Percentiles rank a stretch among this genome's conserved stretches.
Evolutionary conservation across 2,888 invertebrate genomes (phyloP).

Genomic region (Clunio marinus): DNA sequence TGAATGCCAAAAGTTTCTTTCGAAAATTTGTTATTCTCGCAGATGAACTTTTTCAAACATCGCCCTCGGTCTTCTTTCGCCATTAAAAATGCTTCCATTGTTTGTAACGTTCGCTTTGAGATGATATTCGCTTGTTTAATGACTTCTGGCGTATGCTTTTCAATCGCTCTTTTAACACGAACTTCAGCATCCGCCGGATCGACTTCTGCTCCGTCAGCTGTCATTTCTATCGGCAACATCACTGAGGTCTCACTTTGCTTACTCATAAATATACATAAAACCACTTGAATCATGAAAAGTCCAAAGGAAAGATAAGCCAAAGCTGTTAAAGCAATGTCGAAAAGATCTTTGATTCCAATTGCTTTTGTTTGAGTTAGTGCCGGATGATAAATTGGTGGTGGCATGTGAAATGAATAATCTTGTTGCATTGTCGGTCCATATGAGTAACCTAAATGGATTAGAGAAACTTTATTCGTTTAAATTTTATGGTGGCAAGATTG

Average conservation of each 20-base stretch:
- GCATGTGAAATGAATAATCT: slow-evolving; percentile 6
- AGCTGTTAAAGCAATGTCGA: slow-evolving; percentile 75
- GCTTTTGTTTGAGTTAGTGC: slow-evolving; percentile 49
- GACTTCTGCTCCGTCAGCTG: slow-evolving; percentile 41
- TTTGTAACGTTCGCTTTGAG: slow-evolving; percentile 54
- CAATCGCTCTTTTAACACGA: slow-evolving; percentile 2
- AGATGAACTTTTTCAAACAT: slow-evolving; percentile 62
- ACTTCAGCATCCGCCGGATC: slow-evolving; percentile 39
- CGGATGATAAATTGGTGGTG: neutral
- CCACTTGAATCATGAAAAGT: slow-evolving; percentile 66
- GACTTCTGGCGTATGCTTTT: neutral
- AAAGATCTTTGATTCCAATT: slow-evolving; percentile 66
- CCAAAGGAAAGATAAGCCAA: slow-evolving; percentile 77
- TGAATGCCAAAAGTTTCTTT: slow-evolving; percentile 55
- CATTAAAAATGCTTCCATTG: slow-evolving; percentile 57
- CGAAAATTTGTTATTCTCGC: slow-evolving; percentile 64
- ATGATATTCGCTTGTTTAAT: slow-evolving; percentile 53
- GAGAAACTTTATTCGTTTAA: no score
- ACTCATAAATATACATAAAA: slow-evolving; percentile 41
- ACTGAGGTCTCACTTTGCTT: slow-evolving; percentile 46
- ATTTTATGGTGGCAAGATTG: no score
- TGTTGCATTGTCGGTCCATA: slow-evolving; percentile 25
- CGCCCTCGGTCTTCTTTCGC: slow-evolving; percentile 54
- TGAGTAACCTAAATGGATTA: slow-evolving; percentile 18
- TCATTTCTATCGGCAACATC: slow-evolving; percentile 52